Evolutionary conservation across 2,113 vertebrate genomes (phyloP), one percentile per base, ranked within the genome.

Genomic region (Orientallactaga bullata): DNA sequence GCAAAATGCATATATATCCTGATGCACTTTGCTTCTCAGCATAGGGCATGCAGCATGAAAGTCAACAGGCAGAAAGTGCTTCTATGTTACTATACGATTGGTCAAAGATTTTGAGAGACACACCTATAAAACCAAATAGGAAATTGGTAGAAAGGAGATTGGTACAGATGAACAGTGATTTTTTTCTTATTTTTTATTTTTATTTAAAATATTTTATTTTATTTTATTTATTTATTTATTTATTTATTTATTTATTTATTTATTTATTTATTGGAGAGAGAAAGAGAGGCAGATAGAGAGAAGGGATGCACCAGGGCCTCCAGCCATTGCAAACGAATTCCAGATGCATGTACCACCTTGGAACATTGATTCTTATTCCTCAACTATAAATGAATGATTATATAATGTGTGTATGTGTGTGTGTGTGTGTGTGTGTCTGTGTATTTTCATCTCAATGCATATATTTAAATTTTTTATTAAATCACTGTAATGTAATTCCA

Each of bases 391-490:
- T 81, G 23, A 1, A 91, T 16, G 26, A 58, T 79, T 94, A 1
- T 28, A 80, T 61, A 84, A 91, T 8, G 42, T 47, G 42, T 47
- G 42, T 47, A 8, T 47, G 42, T 47, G 42, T 47, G 42, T 47
- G 42, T 47, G 42, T 47, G 42, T 47, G 42, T 47, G 42, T 47
- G 42, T 47, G 42, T 47, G 42, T 47, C 5, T 47, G 42, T 47
- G 42, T 47, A 8, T 47, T n/a, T n/a, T n/a, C n/a, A n/a, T n/a
- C n/a, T n/a, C n/a, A n/a, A n/a, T n/a, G n/a, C 47, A 73, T 85
- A 73, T 73, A 87, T 88, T 89, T 91, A 61, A 76, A 84, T 80
- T 9, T 77, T 93, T 91, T 69, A 93, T 88, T 93, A 90, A 93
- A 61, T 85, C 28, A 81, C 39, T 91, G 12, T 90, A 91, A 39